Evolutionary conservation across 64 coral and sea anemone species (phyloP).

Genomic region (Montipora capricornis): DNA sequence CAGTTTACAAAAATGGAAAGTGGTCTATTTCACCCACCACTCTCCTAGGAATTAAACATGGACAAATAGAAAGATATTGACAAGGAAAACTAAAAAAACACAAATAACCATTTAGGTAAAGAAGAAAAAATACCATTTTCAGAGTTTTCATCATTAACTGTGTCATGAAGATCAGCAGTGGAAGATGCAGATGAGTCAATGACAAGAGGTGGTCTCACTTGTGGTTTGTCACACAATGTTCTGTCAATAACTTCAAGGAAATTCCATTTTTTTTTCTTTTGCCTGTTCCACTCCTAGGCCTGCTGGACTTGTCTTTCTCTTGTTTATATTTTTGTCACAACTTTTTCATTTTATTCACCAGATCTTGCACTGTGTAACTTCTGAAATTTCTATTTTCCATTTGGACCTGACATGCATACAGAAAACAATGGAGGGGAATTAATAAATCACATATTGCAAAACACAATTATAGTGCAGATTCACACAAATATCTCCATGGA

Average conservation of each 20-base stretch:
- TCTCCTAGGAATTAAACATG: not conserved
- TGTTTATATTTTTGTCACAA: conserved; percentile 31
- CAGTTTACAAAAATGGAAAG: not conserved
- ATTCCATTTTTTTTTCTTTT: conserved; percentile 16
- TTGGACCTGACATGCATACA: not conserved
- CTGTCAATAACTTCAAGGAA: conserved; percentile 34
- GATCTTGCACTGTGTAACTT: conserved; percentile 26
- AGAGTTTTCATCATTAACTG: conserved; percentile 13
- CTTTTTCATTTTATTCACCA: conserved; percentile 38
- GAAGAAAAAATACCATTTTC: conserved; percentile 8
- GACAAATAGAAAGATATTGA: no score
- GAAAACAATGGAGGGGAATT: not conserved
- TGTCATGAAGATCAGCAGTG: not conserved
- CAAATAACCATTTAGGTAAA: not conserved
- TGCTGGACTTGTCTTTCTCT: conserved; percentile 35
- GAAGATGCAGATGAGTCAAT: conserved; percentile 19
- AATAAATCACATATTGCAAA: conserved; percentile 22
- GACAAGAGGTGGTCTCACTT: not conserved
- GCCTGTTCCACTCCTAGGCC: not conserved
- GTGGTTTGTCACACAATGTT: conserved; percentile 15
- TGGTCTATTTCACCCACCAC: not conserved
- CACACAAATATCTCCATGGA: conserved; percentile 17
- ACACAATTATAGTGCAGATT: not conserved
- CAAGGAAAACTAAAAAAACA: not conserved
- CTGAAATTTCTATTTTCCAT: conserved; percentile 27